Conservation (phyloP, 1,140 invertebrate genomes). For the Calephelis virginiensis region DNA sequence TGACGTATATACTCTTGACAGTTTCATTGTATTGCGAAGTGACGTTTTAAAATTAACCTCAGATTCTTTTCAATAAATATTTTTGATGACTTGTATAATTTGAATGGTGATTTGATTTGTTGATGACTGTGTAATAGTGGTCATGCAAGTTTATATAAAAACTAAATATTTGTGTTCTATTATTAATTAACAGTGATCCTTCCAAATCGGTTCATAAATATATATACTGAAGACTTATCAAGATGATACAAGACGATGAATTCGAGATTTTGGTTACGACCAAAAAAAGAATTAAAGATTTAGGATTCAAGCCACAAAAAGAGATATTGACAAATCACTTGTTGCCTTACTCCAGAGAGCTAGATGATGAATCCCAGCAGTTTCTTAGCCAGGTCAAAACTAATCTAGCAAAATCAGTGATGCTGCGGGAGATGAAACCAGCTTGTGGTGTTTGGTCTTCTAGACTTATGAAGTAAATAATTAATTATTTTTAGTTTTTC, state of each 20-base stretch:
- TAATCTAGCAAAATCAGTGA: constrained; percentile 83
- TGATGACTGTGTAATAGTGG: constrained; percentile 35
- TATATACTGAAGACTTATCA: constrained; percentile 25
- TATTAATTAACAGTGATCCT: constrained; percentile 18
- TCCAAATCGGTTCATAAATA: not conserved
- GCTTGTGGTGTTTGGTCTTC: constrained; percentile 82
- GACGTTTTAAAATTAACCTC: constrained; percentile 20
- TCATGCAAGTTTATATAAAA: constrained; percentile 31
- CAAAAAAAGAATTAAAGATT: constrained; percentile 48
- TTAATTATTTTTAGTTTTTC: not conserved
- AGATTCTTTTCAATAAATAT: constrained; percentile 38
- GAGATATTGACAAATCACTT: constrained; percentile 83
- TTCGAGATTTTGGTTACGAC: constrained; percentile 49
- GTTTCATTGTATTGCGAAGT: constrained; percentile 17
- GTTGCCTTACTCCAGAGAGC: constrained; percentile 82
- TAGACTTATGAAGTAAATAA: constrained; percentile 81
- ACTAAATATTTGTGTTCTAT: constrained; percentile 11
- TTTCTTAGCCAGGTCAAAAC: constrained; percentile 83
- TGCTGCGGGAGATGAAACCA: constrained; percentile 84
- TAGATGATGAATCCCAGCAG: constrained; percentile 82
- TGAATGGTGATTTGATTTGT: constrained; percentile 58
- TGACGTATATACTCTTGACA: not conserved
- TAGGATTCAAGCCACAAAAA: constrained; percentile 80
- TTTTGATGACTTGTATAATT: constrained; percentile 70
- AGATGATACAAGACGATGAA: constrained; percentile 67